Percentiles rank a stretch among this genome's conserved stretches.
Conservation (phyloP, 2,113 vertebrate genomes). For the Eurystomus gularis region DNA sequence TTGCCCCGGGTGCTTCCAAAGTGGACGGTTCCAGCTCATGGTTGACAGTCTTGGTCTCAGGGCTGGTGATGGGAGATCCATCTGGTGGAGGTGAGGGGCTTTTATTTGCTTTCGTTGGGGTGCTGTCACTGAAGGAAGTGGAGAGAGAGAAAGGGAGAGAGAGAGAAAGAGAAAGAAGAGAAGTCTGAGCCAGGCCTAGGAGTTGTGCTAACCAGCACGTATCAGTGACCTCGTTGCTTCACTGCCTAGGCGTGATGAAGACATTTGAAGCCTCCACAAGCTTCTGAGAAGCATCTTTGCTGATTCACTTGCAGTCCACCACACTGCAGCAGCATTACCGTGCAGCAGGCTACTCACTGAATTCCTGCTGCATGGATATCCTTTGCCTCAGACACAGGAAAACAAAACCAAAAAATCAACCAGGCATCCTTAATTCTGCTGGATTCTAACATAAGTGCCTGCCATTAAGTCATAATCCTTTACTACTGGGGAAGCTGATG, state of each 20-base stretch:
- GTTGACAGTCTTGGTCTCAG: conserved; percentile 83
- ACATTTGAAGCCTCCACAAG: neutral
- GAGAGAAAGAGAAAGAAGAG: neutral
- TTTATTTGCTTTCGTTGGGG: conserved; percentile 77
- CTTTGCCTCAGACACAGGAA: neutral
- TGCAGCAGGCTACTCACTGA: neutral
- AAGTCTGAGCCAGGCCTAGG: conserved; percentile 21
- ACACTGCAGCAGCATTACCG: neutral
- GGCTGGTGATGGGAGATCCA: conserved; percentile 75
- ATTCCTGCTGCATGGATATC: neutral
- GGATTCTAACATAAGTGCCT: neutral
- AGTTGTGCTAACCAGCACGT: neutral
- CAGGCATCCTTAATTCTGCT: neutral
- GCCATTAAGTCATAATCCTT: neutral
- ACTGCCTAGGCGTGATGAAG: neutral
- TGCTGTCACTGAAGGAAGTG: conserved; percentile 73
- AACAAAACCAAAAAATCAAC: neutral
- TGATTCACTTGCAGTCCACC: neutral
- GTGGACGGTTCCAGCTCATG: conserved; percentile 79
- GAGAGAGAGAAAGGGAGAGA: conserved; percentile 3
- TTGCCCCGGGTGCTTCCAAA: conserved; percentile 77
- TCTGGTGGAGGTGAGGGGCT: conserved; percentile 77
- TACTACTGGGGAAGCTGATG: neutral
- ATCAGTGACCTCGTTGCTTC: neutral
- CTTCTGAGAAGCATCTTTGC: neutral